Evolutionary conservation across 2,888 invertebrate genomes (phyloP).

Genomic region (Teleogryllus oceanicus): DNA sequence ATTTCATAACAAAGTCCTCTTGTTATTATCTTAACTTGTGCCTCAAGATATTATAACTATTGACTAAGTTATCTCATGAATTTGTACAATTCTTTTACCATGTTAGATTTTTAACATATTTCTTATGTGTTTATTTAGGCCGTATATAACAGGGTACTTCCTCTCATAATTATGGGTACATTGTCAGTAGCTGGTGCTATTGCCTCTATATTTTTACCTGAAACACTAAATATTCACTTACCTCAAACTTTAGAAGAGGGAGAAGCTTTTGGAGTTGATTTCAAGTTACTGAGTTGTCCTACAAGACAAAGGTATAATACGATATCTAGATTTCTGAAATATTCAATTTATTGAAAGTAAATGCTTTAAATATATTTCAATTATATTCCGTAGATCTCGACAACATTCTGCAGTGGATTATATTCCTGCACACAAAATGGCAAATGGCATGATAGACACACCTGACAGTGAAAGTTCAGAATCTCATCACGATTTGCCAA

Average conservation of each 20-base stretch:
- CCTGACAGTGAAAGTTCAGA: not conserved
- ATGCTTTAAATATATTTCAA: too few species aligned
- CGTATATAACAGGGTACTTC: conserved; percentile 57
- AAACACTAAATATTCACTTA: conserved; percentile 60
- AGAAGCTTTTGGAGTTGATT: conserved; percentile 57
- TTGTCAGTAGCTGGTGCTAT: conserved; percentile 57
- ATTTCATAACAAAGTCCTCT: too few species aligned
- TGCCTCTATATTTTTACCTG: conserved; percentile 59
- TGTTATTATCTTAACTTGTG: too few species aligned
- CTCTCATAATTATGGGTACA: conserved; percentile 59
- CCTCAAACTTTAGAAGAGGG: conserved; percentile 63
- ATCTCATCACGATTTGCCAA: not conserved
- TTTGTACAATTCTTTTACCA: not conserved
- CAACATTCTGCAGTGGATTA: not conserved
- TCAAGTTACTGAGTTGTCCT: conserved; percentile 57
- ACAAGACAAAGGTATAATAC: conserved; percentile 33
- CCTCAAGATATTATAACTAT: too few species aligned
- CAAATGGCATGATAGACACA: not conserved
- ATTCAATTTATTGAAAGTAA: too few species aligned
- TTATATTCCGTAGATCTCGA: not conserved
- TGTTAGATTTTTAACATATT: not conserved
- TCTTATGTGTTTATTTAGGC: conserved; percentile 46
- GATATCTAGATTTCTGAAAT: not conserved
- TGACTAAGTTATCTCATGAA: too few species aligned
- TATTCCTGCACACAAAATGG: not conserved